Evolutionary conservation across 1,140 invertebrate genomes (phyloP).

Genomic region (Papilio xuthus): DNA sequence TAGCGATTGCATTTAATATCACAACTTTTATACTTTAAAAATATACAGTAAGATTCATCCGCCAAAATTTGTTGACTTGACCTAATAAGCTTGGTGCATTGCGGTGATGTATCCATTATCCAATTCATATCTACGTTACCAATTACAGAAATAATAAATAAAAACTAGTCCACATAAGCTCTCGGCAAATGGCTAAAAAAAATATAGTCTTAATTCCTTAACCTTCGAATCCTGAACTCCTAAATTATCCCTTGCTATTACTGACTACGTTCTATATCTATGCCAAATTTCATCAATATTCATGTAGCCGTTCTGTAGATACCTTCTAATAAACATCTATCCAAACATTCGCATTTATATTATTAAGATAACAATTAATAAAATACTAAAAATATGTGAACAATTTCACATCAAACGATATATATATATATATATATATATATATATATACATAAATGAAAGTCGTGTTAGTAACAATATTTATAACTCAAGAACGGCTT

Average conservation of each 20-base stretch:
- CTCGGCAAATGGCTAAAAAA: not conserved
- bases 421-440: too few relatives aligned
- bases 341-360: too few relatives aligned
- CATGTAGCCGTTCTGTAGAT: too few relatives aligned
- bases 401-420: not conserved
- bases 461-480: too few relatives aligned
- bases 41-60: not conserved
- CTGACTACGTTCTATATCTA: too few relatives aligned
- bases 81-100: not conserved
- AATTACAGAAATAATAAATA: not conserved
- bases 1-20: too few relatives aligned
- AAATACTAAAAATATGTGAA: not conserved
- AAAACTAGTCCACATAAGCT: too few relatives aligned
- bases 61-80: constrained; percentile 4
- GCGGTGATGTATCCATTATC: not conserved
- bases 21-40: not conserved
- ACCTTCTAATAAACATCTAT: too few relatives aligned
- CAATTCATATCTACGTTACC: not conserved
- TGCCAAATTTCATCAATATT: too few relatives aligned
- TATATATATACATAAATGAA: too few relatives aligned
- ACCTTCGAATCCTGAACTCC: not conserved
- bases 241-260: not conserved
- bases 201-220: too few relatives aligned
- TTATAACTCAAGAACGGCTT: too few relatives aligned
- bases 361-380: not conserved